A percentile compares a stretch with the other conserved stretches of the same genome.
Conservation (phyloP, 1,140 invertebrate species). For the Drosophila kurseongensis region DNA sequence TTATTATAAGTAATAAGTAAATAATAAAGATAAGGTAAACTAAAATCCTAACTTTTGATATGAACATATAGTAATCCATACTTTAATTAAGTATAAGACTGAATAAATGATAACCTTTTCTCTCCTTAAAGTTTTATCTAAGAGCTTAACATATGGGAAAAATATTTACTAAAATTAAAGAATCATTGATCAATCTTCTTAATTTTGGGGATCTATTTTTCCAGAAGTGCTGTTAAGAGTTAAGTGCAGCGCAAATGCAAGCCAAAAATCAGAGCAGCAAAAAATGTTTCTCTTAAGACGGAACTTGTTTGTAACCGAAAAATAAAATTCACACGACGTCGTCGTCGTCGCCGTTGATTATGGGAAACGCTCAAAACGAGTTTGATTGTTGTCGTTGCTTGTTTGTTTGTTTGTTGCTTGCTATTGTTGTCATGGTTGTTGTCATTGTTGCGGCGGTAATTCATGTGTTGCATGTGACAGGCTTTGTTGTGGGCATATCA, state of each 20-base stretch:
- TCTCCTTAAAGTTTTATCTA: no score
- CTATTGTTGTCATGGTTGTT: slow-evolving; percentile 21
- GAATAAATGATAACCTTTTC: no score
- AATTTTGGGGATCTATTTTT: neutral
- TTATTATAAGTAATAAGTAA: no score
- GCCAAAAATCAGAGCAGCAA: slow-evolving; percentile 44
- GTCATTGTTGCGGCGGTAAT: slow-evolving; percentile 51
- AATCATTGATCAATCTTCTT: no score
- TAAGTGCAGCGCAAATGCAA: slow-evolving; percentile 56
- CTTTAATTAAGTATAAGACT: no score
- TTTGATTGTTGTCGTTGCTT: slow-evolving; percentile 54
- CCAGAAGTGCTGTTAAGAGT: slow-evolving; percentile 2
- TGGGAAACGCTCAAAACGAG: slow-evolving; percentile 73
- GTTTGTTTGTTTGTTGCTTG: slow-evolving; percentile 28
- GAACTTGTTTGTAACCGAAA: slow-evolving; percentile 49
- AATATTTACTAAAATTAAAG: no score
- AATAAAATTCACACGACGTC: slow-evolving; percentile 69
- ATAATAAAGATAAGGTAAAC: no score
- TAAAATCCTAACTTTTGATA: no score
- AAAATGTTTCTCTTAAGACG: slow-evolving; percentile 40
- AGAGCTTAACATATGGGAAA: no score
- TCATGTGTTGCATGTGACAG: slow-evolving; percentile 66
- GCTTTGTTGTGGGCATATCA: slow-evolving; percentile 6
- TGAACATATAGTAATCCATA: no score
- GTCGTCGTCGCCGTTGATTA: slow-evolving; percentile 46